Evolutionary conservation across 2,797 vertebrate species (phyloP).

Genomic region (Antrozous pallidus): DNA sequence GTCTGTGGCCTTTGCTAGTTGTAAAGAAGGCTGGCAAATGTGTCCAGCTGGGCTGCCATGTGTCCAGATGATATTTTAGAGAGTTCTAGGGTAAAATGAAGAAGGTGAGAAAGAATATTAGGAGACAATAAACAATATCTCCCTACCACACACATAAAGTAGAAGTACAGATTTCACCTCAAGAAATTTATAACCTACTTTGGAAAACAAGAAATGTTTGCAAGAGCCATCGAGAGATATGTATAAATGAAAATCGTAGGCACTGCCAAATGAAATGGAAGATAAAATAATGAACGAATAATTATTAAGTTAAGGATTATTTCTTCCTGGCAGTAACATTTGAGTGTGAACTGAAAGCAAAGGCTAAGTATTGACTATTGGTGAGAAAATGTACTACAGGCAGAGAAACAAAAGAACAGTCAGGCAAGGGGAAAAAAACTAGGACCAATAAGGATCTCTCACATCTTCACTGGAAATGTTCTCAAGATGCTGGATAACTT

Average conservation of each 20-base stretch:
- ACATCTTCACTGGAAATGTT: not conserved
- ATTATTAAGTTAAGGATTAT: not conserved
- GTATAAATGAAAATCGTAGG: not conserved
- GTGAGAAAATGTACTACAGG: not conserved
- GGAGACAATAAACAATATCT: not conserved
- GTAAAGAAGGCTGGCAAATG: not conserved
- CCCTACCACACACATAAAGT: not conserved
- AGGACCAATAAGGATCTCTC: not conserved
- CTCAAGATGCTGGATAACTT: not conserved
- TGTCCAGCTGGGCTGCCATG: not conserved
- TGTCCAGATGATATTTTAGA: not conserved
- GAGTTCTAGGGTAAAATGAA: not conserved
- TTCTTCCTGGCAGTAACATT: not conserved
- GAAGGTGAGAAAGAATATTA: not conserved
- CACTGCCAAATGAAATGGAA: not conserved
- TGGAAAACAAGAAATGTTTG: not conserved
- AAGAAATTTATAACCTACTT: not conserved
- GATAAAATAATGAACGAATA: not conserved
- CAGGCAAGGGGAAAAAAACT: not conserved
- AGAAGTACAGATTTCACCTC: not conserved
- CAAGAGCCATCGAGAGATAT: not conserved
- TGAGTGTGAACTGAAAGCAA: not conserved
- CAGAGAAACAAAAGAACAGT: not conserved
- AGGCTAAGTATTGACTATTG: not conserved
- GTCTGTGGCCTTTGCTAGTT: not conserved